phyloP scores from a whole-genome alignment of 2,797 vertebrate genomes.

The Lates japonicus region DNA sequence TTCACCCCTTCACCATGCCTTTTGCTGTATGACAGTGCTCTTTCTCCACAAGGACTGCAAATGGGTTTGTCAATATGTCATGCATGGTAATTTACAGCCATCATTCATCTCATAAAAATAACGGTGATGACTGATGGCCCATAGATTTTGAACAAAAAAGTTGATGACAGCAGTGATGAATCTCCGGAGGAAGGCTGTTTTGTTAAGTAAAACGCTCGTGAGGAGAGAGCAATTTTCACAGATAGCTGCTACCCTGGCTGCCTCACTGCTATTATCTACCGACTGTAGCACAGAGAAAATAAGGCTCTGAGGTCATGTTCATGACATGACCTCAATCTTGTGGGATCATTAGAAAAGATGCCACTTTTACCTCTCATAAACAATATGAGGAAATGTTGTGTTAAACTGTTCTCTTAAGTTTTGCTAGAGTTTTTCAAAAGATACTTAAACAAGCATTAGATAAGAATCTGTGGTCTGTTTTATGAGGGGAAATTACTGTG shows the following conservation, averaged over 20 bases:
- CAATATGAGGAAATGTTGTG: slow-evolving; percentile 12
- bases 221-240: slow-evolving; percentile 46
- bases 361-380: slow-evolving; percentile 31
- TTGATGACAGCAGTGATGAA: slow-evolving; percentile 64
- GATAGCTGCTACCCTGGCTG: slow-evolving; percentile 34
- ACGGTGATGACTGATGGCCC: slow-evolving; percentile 63
- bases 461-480: slow-evolving; percentile 9
- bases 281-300: slow-evolving; percentile 25
- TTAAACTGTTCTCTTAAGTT: neutral
- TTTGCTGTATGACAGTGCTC: slow-evolving; percentile 48
- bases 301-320: slow-evolving; percentile 26
- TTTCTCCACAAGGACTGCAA: slow-evolving; percentile 62
- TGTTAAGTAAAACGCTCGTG: slow-evolving; percentile 54
- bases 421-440: neutral
- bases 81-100: slow-evolving; percentile 71
- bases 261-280: slow-evolving; percentile 38
- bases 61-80: slow-evolving; percentile 78
- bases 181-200: slow-evolving; percentile 50
- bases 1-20: slow-evolving; percentile 24
- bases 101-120: slow-evolving; percentile 64
- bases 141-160: slow-evolving; percentile 60
- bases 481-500: slow-evolving; percentile 26
- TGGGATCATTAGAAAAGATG: slow-evolving; percentile 37
- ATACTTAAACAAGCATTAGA: slow-evolving; percentile 1
- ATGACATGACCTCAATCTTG: neutral